Evolutionary conservation across 2,888 invertebrate species (phyloP).

Genomic region (Nowickia ferox): DNA sequence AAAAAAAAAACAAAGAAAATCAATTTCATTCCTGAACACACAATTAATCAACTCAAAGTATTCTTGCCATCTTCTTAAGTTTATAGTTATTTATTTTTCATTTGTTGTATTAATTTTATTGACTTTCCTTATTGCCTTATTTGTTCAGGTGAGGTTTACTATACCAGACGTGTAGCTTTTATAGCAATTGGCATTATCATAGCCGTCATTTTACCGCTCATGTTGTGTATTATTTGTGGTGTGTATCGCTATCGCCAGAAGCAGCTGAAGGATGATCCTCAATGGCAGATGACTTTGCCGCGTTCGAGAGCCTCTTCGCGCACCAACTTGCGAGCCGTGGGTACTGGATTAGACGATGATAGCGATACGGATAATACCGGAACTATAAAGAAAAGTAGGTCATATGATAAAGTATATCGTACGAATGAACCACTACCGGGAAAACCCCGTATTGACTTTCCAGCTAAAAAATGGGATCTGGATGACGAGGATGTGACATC

Average conservation of each 20-base stretch:
- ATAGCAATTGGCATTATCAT: constrained; percentile 89
- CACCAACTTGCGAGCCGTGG: constrained; percentile 84
- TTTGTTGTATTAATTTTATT: not conserved
- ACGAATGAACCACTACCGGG: constrained; percentile 91
- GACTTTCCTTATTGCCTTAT: not conserved
- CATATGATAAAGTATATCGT: constrained; percentile 92
- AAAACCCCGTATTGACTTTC: constrained; percentile 90
- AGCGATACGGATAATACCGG: constrained; percentile 85
- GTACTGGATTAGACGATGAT: constrained; percentile 84
- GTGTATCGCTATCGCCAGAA: constrained; percentile 87
- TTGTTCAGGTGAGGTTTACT: constrained; percentile 86
- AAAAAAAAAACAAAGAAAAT: not conserved
- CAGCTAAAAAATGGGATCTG: constrained; percentile 91
- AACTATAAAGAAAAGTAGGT: constrained; percentile 87
- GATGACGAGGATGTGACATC: constrained; percentile 87
- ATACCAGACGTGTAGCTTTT: constrained; percentile 89
- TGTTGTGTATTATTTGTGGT: constrained; percentile 86
- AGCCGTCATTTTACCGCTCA: constrained; percentile 88
- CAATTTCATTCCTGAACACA: not conserved
- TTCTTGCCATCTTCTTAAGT: not conserved
- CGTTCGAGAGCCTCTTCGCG: constrained; percentile 86
- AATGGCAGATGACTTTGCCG: constrained; percentile 85
- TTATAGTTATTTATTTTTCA: not conserved
- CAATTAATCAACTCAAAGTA: constrained; percentile 20
- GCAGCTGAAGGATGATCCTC: constrained; percentile 85